Conservation (phyloP, 2,888 invertebrate species). For the Tethea ocularis region DNA sequence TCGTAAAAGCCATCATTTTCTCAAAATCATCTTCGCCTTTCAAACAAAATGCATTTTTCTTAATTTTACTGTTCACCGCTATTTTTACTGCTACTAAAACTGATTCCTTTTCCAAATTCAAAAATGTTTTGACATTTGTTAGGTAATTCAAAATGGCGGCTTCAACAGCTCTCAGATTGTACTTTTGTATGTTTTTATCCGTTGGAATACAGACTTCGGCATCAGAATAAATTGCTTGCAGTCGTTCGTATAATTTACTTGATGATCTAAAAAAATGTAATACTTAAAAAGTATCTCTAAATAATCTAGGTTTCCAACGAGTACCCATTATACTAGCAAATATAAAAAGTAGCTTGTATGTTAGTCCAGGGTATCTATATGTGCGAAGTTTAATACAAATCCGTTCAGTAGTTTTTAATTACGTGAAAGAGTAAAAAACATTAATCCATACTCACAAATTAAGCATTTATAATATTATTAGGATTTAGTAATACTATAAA, state of each 20-base stretch:
- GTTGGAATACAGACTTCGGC: constrained; percentile 81
- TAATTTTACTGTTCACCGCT: constrained; percentile 20
- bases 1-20: constrained; percentile 79
- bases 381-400: too few relatives aligned
- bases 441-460: too few relatives aligned
- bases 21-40: constrained; percentile 86
- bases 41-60: constrained; percentile 69
- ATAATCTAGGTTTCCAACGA: too few relatives aligned
- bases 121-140: constrained; percentile 32
- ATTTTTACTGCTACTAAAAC: constrained; percentile 36
- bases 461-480: too few relatives aligned
- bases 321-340: too few relatives aligned
- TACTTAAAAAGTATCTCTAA: constrained; percentile 10
- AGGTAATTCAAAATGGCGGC: constrained; percentile 53
- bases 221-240: constrained; percentile 84
- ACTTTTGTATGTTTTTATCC: constrained; percentile 26
- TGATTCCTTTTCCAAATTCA: constrained; percentile 25
- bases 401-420: too few relatives aligned
- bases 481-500: too few relatives aligned
- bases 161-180: constrained; percentile 51
- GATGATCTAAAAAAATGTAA: constrained; percentile 63
- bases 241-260: constrained; percentile 71
- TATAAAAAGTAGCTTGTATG: too few relatives aligned
- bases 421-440: too few relatives aligned
- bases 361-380: too few relatives aligned